Evolutionary conservation across 1,140 invertebrate species (phyloP).

Genomic region (Drosophila parvula): DNA sequence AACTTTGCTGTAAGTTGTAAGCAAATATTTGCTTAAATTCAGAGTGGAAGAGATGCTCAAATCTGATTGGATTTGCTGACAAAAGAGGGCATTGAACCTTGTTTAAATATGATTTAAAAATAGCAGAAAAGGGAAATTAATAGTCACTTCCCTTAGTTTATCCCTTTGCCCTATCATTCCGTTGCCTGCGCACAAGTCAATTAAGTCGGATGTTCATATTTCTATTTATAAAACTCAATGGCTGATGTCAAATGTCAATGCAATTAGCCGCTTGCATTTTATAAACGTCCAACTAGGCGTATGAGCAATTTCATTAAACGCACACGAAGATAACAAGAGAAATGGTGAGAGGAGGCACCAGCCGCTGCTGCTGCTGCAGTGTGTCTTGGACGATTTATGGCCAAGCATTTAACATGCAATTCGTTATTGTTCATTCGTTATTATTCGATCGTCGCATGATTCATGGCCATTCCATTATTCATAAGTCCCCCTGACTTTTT

Average conservation of each 20-base stretch:
- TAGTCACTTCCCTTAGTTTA: background rate
- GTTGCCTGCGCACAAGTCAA: constrained; percentile 12
- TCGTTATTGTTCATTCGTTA: constrained; percentile 57
- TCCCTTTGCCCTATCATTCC: background rate
- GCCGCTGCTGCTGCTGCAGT: constrained; percentile 31
- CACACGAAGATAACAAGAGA: background rate
- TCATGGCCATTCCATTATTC: constrained; percentile 48
- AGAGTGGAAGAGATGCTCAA: constrained; percentile 4
- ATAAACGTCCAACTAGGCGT: constrained; percentile 16
- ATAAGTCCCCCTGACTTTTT: constrained; percentile 4
- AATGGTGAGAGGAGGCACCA: constrained; percentile 1
- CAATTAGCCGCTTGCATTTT: constrained; percentile 58
- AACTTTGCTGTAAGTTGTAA: constrained; percentile 43
- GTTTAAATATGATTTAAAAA: background rate
- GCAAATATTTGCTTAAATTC: constrained; percentile 58
- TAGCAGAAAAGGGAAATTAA: background rate
- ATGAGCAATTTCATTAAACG: constrained; percentile 24
- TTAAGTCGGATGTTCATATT: constrained; percentile 32
- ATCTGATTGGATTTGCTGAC: constrained; percentile 17
- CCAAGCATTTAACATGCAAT: constrained; percentile 55
- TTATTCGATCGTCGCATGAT: constrained; percentile 36
- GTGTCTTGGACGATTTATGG: constrained; percentile 37
- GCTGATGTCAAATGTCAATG: constrained; percentile 66
- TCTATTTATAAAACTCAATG: constrained; percentile 28
- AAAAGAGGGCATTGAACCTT: constrained; percentile 30